A percentile compares a stretch with the other conserved stretches of the same genome.
Conservation (phyloP, 2,888 invertebrate genomes). For the Stenoptilia bipunctidactyla region DNA sequence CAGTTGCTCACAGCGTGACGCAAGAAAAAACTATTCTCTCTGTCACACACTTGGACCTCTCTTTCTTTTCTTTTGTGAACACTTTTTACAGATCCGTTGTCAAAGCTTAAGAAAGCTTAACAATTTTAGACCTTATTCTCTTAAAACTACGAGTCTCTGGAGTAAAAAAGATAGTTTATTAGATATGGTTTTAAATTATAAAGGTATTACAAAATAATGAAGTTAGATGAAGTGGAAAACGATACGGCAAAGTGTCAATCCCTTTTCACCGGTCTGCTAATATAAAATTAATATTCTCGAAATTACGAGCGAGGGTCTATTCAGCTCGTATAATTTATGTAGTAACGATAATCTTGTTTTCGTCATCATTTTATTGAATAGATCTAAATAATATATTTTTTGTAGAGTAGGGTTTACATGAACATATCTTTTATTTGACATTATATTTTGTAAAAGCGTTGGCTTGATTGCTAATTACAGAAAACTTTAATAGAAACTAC, state of each 20-base stretch:
- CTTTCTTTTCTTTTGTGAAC: slow-evolving; percentile 37
- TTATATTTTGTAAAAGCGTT: too few relatives aligned
- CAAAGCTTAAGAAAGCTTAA: slow-evolving; percentile 24
- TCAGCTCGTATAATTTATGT: too few relatives aligned
- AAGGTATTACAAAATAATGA: slow-evolving; percentile 37
- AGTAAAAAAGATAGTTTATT: not conserved
- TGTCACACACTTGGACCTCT: slow-evolving; percentile 28
- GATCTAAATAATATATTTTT: not conserved
- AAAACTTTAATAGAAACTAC: too few relatives aligned
- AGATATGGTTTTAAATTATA: slow-evolving; percentile 2
- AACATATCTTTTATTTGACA: too few relatives aligned
- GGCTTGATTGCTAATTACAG: too few relatives aligned
- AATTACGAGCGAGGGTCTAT: too few relatives aligned
- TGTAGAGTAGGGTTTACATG: too few relatives aligned
- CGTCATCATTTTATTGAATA: not conserved
- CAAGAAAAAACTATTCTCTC: slow-evolving; percentile 37
- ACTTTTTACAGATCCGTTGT: slow-evolving; percentile 8
- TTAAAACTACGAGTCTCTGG: slow-evolving; percentile 4
- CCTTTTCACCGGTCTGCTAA: slow-evolving; percentile 56
- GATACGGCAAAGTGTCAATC: slow-evolving; percentile 61
- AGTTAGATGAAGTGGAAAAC: slow-evolving; percentile 63
- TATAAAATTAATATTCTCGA: slow-evolving; percentile 62
- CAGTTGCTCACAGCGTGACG: slow-evolving; percentile 39
- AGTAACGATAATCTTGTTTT: too few relatives aligned
- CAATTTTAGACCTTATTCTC: slow-evolving; percentile 19